Evolutionary conservation across 2,888 invertebrate genomes (phyloP), one percentile per base, ranked within the genome.

Genomic region (Lingula anatina): DNA sequence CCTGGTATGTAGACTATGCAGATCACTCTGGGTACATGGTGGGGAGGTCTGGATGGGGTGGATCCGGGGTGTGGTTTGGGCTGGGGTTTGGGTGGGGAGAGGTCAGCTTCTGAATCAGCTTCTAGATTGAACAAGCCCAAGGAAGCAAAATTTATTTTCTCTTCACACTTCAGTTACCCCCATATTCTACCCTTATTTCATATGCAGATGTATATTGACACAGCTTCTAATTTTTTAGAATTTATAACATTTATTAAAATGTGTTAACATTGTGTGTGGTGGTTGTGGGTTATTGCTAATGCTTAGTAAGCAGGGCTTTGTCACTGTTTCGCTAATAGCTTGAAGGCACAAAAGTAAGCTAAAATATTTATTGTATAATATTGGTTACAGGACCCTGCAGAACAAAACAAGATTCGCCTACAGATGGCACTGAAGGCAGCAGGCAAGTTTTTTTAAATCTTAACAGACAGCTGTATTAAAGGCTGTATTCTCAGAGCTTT

Each of bases 371-470:
- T 47, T 51, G n/a, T 18, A 26, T 50, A 5, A 9, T 7, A n/a
- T 15, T 45, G 5, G 1, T 59, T 57, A 5, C 52, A 68, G 68
- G 59, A 63, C n/a, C 64, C 66, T 18, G 53, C 59, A 24, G 66
- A 67, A 40, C 64, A 68, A 45, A 63, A 64, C 7, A 59, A 59
- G 21, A 58, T 64, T 9, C 57, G 68, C 37, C 59, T 69, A 61
- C 62, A 66, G 48, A 53, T 67, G 58, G 69, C 69, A 2, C 50
- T 69, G n/a, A 66, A 64, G 50, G 68, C 68, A 45, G 69, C 68
- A 54, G 66, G 67, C 62, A 50, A 50, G 50, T 27, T n/a, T n/a
- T n/a, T n/a, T n/a, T n/a, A n/a, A n/a, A n/a, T n/a, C n/a, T n/a
- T n/a, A n/a, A n/a, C n/a, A n/a, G n/a, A n/a, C n/a, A n/a, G n/a